A percentile compares a stretch with the other conserved stretches of the same genome.
These are phyloP conservation scores for Thelaira solivaga DNA, from an alignment of 2,888 invertebrate genomes.

Conservation along the genomic window DNA sequence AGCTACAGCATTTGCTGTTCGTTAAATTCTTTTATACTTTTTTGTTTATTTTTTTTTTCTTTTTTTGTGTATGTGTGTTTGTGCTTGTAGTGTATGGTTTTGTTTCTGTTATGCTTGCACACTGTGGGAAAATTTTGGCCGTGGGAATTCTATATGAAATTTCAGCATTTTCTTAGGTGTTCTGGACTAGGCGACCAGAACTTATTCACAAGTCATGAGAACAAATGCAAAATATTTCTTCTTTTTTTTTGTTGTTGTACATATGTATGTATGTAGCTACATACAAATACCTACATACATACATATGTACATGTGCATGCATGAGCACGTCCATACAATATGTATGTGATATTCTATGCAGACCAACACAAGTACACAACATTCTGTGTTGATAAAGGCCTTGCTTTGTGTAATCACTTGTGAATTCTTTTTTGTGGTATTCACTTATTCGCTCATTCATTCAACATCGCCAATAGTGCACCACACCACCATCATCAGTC, in stretches of 20 bases:
- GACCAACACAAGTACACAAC: conserved; percentile 9
- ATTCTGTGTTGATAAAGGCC: neutral
- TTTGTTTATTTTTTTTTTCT: conserved; percentile 1
- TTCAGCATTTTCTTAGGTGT: conserved; percentile 77
- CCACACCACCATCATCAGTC: conserved; percentile 5
- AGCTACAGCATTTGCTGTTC: too few species aligned
- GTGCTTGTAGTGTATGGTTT: conserved; percentile 25
- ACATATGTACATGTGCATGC: too few species aligned
- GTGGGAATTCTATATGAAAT: conserved; percentile 78
- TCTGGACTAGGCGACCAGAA: conserved; percentile 75
- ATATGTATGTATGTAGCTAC: too few species aligned
- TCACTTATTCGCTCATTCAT: conserved; percentile 6
- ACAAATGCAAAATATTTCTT: conserved; percentile 61
- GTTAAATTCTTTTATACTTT: too few species aligned
- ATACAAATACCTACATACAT: too few species aligned
- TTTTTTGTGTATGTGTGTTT: conserved; percentile 1
- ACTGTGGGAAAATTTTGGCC: conserved; percentile 77
- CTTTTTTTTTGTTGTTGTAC: too few species aligned
- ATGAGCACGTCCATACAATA: neutral
- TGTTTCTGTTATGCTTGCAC: conserved; percentile 55
- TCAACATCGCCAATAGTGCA: neutral
- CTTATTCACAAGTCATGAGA: conserved; percentile 65
- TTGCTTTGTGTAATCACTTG: conserved; percentile 21
- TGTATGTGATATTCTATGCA: conserved; percentile 24
- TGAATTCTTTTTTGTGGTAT: conserved; percentile 38